Evolutionary conservation across 2,888 invertebrate genomes (phyloP).

Genomic region (Axea sp.): DNA sequence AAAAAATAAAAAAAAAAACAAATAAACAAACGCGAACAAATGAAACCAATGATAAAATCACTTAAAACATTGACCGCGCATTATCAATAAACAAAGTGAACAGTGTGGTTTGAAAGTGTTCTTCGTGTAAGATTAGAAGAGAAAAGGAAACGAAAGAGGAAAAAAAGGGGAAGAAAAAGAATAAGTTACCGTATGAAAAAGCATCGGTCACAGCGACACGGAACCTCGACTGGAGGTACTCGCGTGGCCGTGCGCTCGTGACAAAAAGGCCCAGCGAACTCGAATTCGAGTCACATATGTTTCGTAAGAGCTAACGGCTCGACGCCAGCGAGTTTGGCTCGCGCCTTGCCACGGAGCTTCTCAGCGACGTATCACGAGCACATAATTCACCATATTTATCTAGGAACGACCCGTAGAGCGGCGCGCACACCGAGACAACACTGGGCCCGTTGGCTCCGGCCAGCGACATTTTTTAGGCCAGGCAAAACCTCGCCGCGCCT

Average conservation of each 20-base stretch:
- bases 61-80: no score
- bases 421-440: neutral
- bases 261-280: constrained; percentile 6
- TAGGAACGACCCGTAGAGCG: constrained; percentile 10
- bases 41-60: no score
- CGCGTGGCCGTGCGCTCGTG: constrained; percentile 3
- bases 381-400: constrained; percentile 32
- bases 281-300: constrained; percentile 22
- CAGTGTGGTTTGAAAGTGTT: no score
- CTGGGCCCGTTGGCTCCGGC: no score
- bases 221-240: neutral
- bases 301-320: constrained; percentile 22
- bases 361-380: constrained; percentile 10
- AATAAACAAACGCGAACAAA: no score
- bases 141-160: no score
- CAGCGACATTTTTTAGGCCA: constrained; percentile 4
- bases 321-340: constrained; percentile 5
- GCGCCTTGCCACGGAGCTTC: neutral
- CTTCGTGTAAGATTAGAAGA: neutral
- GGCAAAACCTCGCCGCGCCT: constrained; percentile 2
- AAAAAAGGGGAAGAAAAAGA: neutral
- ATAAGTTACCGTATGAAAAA: constrained; percentile 11
- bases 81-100: no score
- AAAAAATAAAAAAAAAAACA: no score
- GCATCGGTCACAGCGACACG: neutral